Base-by-base conservation (phyloP, 2,888 invertebrate genomes). In the Melikaiella ostensackeni region DNA sequence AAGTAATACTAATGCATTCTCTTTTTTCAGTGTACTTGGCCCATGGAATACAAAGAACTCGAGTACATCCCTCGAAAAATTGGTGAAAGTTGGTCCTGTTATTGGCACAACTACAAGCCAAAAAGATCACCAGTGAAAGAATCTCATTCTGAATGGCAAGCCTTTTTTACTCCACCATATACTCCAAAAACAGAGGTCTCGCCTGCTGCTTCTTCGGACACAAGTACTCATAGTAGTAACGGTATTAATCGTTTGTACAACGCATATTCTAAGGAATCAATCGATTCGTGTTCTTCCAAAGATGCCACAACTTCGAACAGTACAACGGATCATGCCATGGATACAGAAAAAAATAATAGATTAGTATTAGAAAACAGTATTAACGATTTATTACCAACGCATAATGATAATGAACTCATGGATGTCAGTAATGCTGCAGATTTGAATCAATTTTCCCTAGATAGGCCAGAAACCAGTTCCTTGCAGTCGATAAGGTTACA, bases 21-120 rank as follows among this genome's bases (percentile, higher is more conserved):
- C 24, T 9, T 77, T 62, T 78, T 80, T 62, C 16, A 88, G 88
- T 88, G 88, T 24, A 11, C 50, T 9, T 88, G 88, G 88, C 88
- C 88, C n/a, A 78, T 85, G 16, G 84, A 84, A 13, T 81, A 79
- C 16, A 57, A 84, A 75, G 81, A 86, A 6, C 70, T 84, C 19
- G 57, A 38, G 46, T 82, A 79, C 24, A 63, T 63, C 4, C 55
- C 76, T 3, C 78, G 86, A 27, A 6, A 21, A 24, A 80, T 80
- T 33, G 74, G 79, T 7, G 79, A 85, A 76, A 70, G 13, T 11
- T 84, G 82, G 81, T 84, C 84, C 5, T 84, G 74, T 27, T 75
- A 83, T 57, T 86, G 86, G 86, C 70, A 85, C 1, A 78, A 85
- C 33, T 16, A 74, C 9, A 78, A 77, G 21, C 16, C 76, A n/a